Percentiles rank a stretch among this genome's conserved stretches.
Evolutionary conservation across 2,888 invertebrate genomes (phyloP).

Genomic region (Aromia moschata): DNA sequence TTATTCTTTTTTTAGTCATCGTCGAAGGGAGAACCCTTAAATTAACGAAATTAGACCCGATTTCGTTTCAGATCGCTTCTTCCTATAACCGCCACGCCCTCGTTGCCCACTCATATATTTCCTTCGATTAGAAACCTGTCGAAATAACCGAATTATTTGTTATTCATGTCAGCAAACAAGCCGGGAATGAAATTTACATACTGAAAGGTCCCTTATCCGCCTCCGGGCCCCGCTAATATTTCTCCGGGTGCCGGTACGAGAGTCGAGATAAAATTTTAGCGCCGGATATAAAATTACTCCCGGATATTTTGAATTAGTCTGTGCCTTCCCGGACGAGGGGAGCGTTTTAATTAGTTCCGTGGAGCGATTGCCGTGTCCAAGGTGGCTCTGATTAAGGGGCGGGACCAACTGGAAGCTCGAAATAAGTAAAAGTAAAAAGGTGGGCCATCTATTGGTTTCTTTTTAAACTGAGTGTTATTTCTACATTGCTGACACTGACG

Average conservation of each 20-base stretch:
- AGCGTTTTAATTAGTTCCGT: slow-evolving; percentile 25
- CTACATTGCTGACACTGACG: no score
- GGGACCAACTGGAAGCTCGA: no score
- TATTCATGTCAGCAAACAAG: slow-evolving; percentile 33
- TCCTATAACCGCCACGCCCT: neutral
- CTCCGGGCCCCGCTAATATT: slow-evolving; percentile 12
- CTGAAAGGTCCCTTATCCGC: slow-evolving; percentile 25
- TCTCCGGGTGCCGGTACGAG: slow-evolving; percentile 13
- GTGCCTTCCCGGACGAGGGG: slow-evolving; percentile 12
- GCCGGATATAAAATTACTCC: slow-evolving; percentile 27
- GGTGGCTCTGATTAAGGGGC: neutral
- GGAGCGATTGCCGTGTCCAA: slow-evolving; percentile 1
- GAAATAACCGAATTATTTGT: slow-evolving; percentile 27
- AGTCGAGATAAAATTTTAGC: slow-evolving; percentile 28
- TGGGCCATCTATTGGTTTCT: no score
- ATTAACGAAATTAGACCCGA: no score
- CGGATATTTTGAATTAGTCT: slow-evolving; percentile 27
- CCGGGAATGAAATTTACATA: slow-evolving; percentile 33
- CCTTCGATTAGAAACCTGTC: slow-evolving; percentile 20
- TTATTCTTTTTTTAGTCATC: no score
- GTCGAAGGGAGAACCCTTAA: no score
- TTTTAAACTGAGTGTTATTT: no score
- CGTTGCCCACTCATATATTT: slow-evolving; percentile 7
- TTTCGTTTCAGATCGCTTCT: neutral
- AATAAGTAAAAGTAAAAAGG: no score